Conservation (phyloP, 2,113 vertebrate genomes). For the Okapia johnstoni region DNA sequence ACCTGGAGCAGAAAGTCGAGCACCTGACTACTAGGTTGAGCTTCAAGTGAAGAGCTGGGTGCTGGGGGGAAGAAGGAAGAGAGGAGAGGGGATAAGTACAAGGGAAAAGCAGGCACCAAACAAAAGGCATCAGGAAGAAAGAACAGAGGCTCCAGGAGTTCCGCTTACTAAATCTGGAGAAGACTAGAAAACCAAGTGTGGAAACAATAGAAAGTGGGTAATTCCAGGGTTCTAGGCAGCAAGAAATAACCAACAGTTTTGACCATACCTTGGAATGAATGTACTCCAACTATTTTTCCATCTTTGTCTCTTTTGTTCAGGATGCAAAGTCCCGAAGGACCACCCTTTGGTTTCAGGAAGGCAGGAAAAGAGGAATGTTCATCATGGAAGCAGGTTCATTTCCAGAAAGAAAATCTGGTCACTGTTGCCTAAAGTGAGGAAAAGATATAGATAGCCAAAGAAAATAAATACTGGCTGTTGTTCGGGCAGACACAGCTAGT, state of each 20-base stretch:
- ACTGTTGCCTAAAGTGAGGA: not conserved
- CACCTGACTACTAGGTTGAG: not conserved
- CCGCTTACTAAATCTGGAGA: not conserved
- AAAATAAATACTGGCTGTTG: not conserved
- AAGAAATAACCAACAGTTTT: not conserved
- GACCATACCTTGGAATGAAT: not conserved
- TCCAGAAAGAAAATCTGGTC: not conserved
- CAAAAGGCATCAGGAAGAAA: not conserved
- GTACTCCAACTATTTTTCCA: not conserved
- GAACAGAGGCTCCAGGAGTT: not conserved
- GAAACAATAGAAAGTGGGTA: not conserved
- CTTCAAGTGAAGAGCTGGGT: not conserved
- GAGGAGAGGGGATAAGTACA: not conserved
- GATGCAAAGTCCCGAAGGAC: not conserved
- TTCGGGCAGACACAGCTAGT: not conserved
- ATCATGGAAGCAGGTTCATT: not conserved
- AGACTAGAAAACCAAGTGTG: not conserved
- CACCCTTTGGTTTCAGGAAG: not conserved
- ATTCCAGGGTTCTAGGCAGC: no score
- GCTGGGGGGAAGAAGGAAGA: accelerated
- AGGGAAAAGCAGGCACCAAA: no score
- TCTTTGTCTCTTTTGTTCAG: not conserved
- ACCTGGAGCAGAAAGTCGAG: not conserved
- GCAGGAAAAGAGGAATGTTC: not conserved
- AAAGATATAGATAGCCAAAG: not conserved